Evolutionary conservation across 2,113 vertebrate species (phyloP).

Genomic region (Vidua macroura): DNA sequence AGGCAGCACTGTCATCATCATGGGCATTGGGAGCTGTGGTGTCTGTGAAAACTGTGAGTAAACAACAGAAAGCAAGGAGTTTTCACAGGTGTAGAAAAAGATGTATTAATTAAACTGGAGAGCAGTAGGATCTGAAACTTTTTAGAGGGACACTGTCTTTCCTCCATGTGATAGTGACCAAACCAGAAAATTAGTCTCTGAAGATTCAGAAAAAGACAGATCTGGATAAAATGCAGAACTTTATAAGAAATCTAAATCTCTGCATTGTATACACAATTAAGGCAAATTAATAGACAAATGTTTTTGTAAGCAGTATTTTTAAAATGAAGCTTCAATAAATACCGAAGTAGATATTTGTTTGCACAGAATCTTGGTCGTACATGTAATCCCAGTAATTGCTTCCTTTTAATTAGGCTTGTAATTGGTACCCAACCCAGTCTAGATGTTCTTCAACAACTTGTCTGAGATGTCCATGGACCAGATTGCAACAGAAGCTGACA

Average conservation of each 20-base stretch:
- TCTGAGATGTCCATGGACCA: background rate
- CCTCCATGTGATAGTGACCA: background rate
- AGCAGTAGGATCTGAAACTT: background rate
- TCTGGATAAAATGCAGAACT: background rate
- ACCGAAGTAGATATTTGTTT: background rate
- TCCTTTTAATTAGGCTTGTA: slow-evolving; percentile 51
- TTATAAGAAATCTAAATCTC: background rate
- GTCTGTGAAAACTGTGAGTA: background rate
- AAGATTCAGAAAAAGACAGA: background rate
- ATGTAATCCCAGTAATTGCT: slow-evolving; percentile 41
- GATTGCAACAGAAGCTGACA: slow-evolving; percentile 46
- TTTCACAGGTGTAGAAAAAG: background rate
- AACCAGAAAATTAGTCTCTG: background rate
- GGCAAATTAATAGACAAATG: background rate
- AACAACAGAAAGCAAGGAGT: background rate
- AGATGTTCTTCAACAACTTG: slow-evolving; percentile 40
- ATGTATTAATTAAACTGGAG: background rate
- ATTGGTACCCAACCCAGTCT: slow-evolving; percentile 53
- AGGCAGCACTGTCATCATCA: background rate
- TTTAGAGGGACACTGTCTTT: background rate
- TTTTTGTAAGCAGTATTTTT: background rate
- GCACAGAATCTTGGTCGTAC: background rate
- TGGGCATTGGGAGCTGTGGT: rapidly evolving
- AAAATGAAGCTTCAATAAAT: background rate
- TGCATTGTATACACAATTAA: background rate